Conservation (phyloP, 2,797 vertebrate species). For the Poecilia velifera region DNA sequence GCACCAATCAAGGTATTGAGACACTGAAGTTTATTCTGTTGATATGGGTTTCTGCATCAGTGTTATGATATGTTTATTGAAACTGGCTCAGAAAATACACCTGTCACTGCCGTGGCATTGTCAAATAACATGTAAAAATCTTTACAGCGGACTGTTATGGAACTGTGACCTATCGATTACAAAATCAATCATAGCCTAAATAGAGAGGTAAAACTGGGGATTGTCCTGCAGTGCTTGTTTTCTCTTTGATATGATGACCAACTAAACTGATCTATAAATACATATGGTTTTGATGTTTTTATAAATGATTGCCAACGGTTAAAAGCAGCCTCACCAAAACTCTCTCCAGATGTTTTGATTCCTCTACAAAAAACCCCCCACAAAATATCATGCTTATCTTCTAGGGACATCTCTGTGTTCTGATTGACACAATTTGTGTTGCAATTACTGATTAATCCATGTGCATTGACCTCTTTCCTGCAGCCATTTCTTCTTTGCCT, state of each 20-base stretch:
- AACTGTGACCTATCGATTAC: conserved; percentile 7
- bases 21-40: conserved; percentile 4
- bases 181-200: conserved; percentile 38
- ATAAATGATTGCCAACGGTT: conserved; percentile 9
- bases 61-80: background rate
- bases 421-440: conserved; percentile 29
- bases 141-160: conserved; percentile 3
- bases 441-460: conserved; percentile 35
- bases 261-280: conserved; percentile 18
- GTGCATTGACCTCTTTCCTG: conserved; percentile 55
- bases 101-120: conserved; percentile 6
- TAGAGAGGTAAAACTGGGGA: background rate
- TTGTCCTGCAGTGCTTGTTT: conserved; percentile 25
- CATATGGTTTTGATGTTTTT: conserved; percentile 24
- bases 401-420: conserved; percentile 32
- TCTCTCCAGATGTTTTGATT: conserved; percentile 28
- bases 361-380: background rate
- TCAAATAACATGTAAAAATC: conserved; percentile 16
- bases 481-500: conserved; percentile 45
- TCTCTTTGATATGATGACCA: conserved; percentile 20
- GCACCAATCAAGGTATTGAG: background rate
- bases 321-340: conserved; percentile 16
- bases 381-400: conserved; percentile 30
- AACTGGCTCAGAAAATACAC: conserved; percentile 1
- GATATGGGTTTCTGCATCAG: background rate